Conservation (phyloP, 1,140 invertebrate species). For the Pentalonia nigronervosa region DNA sequence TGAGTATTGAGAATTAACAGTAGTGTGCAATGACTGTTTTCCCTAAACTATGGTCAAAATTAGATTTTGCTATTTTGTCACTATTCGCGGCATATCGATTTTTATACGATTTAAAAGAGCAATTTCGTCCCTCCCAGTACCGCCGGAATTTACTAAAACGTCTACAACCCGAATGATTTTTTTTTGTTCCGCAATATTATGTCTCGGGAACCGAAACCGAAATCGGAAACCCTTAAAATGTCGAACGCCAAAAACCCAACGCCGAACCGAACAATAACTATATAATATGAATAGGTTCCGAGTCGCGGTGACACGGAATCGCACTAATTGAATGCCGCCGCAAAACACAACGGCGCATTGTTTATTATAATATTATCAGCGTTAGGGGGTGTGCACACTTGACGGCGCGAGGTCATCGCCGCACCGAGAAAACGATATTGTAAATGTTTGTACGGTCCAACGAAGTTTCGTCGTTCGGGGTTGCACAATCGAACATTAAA, state of each 20-base stretch:
- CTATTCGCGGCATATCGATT: neutral
- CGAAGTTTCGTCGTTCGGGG: neutral
- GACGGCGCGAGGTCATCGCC: neutral
- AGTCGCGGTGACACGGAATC: neutral
- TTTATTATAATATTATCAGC: neutral
- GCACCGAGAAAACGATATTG: no score
- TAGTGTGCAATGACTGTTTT: no score
- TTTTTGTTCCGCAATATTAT: no score
- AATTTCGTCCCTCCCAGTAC: no score
- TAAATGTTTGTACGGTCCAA: neutral
- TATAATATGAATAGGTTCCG: neutral
- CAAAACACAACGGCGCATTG: no score
- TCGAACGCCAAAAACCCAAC: neutral
- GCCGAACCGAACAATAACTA: neutral
- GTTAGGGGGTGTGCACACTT: neutral
- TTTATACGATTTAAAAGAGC: neutral
- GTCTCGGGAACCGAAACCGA: no score
- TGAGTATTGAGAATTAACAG: no score
- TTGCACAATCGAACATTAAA: no score
- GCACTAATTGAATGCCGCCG: neutral
- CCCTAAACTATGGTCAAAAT: no score
- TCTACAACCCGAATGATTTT: neutral
- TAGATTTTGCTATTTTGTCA: no score
- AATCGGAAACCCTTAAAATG: no score
- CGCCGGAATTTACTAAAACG: neutral